Conservation (phyloP, 2,113 vertebrate genomes). For the Ciconia stormi region DNA sequence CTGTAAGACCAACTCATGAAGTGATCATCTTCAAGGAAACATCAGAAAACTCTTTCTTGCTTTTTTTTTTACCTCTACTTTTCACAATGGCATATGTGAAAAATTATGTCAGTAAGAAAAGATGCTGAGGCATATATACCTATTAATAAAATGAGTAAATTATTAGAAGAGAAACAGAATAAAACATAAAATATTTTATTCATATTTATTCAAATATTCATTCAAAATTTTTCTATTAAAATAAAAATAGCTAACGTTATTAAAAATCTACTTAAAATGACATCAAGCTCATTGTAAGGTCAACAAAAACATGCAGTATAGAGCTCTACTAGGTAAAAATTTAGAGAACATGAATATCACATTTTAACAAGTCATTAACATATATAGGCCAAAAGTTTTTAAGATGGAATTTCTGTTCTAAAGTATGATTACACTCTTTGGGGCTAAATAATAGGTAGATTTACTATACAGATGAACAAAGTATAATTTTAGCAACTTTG, state of each 20-base stretch:
- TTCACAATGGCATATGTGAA: neutral
- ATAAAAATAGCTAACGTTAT: neutral
- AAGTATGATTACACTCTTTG: neutral
- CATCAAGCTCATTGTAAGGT: neutral
- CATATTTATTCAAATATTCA: neutral
- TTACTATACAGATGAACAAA: neutral
- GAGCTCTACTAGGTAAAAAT: neutral
- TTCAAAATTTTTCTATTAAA: neutral
- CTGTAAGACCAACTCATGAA: neutral
- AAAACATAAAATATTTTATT: neutral
- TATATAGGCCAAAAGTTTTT: neutral
- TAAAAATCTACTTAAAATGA: neutral
- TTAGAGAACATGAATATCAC: neutral
- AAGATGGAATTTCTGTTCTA: neutral
- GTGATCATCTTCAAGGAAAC: neutral
- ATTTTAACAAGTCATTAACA: neutral
- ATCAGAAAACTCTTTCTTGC: neutral
- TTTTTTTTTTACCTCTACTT: neutral
- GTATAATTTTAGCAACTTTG: neutral
- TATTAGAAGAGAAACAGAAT: neutral
- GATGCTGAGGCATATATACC: neutral
- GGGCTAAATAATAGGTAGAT: neutral
- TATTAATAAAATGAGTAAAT: neutral
- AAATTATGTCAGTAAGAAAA: neutral
- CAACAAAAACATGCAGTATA: neutral